These are phyloP conservation scores for Helarctos malayanus DNA, from an alignment of 2,797 vertebrate species.

Conservation along the genomic window DNA sequence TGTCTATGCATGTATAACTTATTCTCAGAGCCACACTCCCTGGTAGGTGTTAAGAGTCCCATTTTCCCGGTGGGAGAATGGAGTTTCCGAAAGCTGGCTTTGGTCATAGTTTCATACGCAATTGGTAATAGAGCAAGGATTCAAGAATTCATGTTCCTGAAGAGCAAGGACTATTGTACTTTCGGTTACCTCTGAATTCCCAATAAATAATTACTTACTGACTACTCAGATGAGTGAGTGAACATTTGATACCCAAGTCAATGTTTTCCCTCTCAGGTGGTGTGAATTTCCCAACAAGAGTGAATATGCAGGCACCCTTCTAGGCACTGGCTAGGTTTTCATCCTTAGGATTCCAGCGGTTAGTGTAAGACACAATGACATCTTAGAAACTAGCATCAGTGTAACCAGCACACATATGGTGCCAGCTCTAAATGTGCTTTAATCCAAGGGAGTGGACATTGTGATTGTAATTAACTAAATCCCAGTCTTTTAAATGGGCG, in stretches of 20 bases:
- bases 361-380: neutral
- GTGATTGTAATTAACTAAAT: neutral
- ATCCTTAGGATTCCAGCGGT: neutral
- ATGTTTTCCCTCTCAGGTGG: neutral
- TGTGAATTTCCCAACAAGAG: neutral
- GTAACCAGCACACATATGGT: neutral
- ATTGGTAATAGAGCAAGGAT: neutral
- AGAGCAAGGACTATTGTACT: neutral
- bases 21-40: neutral
- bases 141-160: neutral
- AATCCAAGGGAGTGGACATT: neutral
- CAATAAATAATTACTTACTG: neutral
- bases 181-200: neutral
- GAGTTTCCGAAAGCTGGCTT: neutral
- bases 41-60: neutral
- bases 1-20: neutral
- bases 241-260: neutral
- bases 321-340: neutral
- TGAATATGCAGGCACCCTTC: neutral
- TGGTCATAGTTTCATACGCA: neutral
- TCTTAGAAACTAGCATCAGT: neutral
- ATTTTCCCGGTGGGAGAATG: neutral
- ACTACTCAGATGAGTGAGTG: neutral
- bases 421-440: neutral
- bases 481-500: neutral